Percentiles rank a stretch among this genome's conserved stretches.
These are phyloP conservation scores for Eurosta solidaginis DNA, from an alignment of 1,140 invertebrate genomes.

Conservation along the genomic window DNA sequence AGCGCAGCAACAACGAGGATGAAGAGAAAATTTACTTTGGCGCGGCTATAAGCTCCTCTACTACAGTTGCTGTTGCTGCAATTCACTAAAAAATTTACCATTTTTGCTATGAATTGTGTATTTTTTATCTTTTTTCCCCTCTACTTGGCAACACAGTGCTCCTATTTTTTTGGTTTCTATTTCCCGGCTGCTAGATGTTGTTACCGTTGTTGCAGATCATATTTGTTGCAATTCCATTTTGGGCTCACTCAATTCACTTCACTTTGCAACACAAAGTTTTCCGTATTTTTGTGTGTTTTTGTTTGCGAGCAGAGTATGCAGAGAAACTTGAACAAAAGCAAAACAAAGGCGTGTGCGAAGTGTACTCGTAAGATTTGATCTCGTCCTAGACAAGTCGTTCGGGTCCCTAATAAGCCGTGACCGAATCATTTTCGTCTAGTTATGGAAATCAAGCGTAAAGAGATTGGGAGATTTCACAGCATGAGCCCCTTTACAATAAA, in stretches of 20 bases:
- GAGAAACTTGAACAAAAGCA: too few species aligned
- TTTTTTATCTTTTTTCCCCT: not conserved
- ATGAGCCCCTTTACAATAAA: too few species aligned
- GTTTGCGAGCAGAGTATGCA: too few species aligned
- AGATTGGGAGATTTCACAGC: too few species aligned
- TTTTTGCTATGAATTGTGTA: not conserved
- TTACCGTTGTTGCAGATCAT: slow-evolving; percentile 8
- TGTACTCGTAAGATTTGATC: too few species aligned
- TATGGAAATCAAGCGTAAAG: too few species aligned
- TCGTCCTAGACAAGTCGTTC: too few species aligned
- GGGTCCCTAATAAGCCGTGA: too few species aligned
- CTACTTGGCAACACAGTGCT: not conserved
- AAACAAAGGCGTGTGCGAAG: too few species aligned
- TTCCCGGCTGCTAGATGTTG: not conserved
- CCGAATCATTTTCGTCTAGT: too few species aligned
- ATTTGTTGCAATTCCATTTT: slow-evolving; percentile 16
- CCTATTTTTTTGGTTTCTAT: not conserved
- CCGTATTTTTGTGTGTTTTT: not conserved
- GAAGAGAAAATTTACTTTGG: slow-evolving; percentile 18
- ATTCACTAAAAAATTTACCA: slow-evolving; percentile 18
- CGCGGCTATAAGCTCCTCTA: not conserved
- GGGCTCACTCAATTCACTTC: slow-evolving; percentile 8
- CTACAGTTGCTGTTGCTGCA: slow-evolving; percentile 13
- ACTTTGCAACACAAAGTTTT: not conserved
- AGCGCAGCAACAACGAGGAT: not conserved